Conservation (phyloP, 2,888 invertebrate species). For the Lamellibrachia satsuma region DNA sequence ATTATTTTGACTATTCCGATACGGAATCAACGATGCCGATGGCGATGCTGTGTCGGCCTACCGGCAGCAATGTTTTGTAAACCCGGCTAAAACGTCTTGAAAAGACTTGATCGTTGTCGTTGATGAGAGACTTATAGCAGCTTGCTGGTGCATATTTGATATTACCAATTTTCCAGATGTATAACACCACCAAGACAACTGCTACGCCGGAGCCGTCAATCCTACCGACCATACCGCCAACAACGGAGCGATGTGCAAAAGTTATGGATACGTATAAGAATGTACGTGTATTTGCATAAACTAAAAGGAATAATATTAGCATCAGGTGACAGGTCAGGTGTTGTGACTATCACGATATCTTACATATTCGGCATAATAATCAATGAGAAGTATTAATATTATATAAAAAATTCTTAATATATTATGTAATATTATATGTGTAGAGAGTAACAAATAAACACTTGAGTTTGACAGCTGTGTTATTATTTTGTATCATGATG, state of each 20-base stretch:
- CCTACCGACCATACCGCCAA: neutral
- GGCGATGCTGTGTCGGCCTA: too few species aligned
- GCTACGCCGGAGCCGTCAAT: neutral
- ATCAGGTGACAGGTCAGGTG: too few species aligned
- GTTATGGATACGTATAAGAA: constrained; percentile 17
- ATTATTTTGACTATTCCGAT: neutral
- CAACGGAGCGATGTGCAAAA: neutral
- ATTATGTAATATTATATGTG: too few species aligned
- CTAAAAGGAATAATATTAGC: too few species aligned
- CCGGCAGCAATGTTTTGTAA: neutral
- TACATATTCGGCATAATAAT: too few species aligned
- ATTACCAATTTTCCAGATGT: neutral
- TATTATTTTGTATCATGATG: too few species aligned
- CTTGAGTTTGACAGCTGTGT: too few species aligned
- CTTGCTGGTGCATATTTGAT: neutral
- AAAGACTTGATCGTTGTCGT: neutral
- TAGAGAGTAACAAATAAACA: too few species aligned
- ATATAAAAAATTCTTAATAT: too few species aligned
- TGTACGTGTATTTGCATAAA: neutral
- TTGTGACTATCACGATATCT: too few species aligned
- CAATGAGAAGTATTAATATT: too few species aligned
- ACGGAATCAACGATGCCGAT: neutral
- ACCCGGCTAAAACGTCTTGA: neutral
- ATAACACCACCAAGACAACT: constrained; percentile 18
- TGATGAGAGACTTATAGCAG: neutral